Evolutionary conservation across 1,140 invertebrate genomes (phyloP), one percentile per base, ranked within the genome.

Genomic region (Brachionus plicatilis): DNA sequence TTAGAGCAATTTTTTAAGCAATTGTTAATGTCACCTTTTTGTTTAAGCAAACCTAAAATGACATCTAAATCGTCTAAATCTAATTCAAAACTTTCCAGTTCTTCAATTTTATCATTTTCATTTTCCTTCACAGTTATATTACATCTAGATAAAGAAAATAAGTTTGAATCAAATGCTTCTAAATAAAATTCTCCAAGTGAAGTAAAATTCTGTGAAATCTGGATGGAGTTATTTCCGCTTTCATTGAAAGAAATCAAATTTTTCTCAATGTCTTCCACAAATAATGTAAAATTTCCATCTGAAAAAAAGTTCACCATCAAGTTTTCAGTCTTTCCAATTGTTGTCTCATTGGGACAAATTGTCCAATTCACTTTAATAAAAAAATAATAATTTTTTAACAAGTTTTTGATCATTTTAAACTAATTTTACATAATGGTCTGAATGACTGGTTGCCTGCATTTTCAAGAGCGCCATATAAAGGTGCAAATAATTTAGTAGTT

Each of bases 1-100:
- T 45, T 75, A 8, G 70, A 75, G 45, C 70, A 75, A 43, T 75
- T 75, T 43, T 29, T 45, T 75, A 75, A 45, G 20, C 70, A 75
- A 17, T 41, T 6, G 14, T 0, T 20, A 5, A 75, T 17, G 20
- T 75, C 70, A 43, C 14, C 4, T 37, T 75, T 75, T 17, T 43
- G 37, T 9, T 45, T 75, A 11, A 75, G 14, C 17, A 75, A 45
- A 7, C 12, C 5, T 43, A 43, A 11, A 24, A 45, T 75, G 17
- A 17, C 4, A 11, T 75, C 37, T 6, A 45, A 17, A 75, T 75
- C 37, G 7, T 43, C n/a, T 2, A 75, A n/a, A 20, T 75, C 3
- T 20, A 75, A 20, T 9, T 60, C 17, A 60, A 60, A 60, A 1
- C n/a, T 60, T 27, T 60, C 17, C 9, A 3, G n/a, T 60, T 60